A percentile compares a stretch with the other conserved stretches of the same genome.
Conservation (phyloP, 2,113 vertebrate genomes). For the Sterna hirundo region DNA sequence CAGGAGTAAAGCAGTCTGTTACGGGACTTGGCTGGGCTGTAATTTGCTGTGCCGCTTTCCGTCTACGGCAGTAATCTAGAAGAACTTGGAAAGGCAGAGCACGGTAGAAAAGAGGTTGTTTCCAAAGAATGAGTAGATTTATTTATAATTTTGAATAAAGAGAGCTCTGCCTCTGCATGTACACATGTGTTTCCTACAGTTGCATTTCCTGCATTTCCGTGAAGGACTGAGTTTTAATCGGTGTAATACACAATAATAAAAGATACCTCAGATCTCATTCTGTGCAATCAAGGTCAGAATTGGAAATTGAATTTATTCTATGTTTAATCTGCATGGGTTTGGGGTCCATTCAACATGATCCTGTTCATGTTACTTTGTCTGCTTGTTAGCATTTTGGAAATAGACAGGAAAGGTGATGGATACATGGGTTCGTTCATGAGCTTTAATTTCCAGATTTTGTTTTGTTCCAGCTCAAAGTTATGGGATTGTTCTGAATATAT, state of each 20-base stretch:
- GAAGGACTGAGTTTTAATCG: neutral
- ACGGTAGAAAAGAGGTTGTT: neutral
- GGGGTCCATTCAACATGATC: neutral
- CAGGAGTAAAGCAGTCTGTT: neutral
- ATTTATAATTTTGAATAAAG: neutral
- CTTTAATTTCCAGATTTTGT: neutral
- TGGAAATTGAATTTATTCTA: neutral
- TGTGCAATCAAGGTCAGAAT: neutral
- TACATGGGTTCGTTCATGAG: neutral
- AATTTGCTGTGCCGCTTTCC: neutral
- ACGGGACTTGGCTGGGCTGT: neutral
- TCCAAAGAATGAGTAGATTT: neutral
- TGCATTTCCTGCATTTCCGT: neutral
- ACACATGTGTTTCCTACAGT: neutral
- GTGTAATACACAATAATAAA: neutral
- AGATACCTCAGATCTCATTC: neutral
- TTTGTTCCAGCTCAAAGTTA: neutral
- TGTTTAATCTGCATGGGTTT: neutral
- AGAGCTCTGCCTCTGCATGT: neutral
- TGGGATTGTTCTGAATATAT: neutral
- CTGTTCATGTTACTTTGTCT: neutral
- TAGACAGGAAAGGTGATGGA: neutral
- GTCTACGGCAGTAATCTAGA: neutral
- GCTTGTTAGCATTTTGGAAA: neutral
- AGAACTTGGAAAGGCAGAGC: neutral